phyloP scores from a whole-genome alignment of 2,113 vertebrate genomes.

The Ceratotherium simum region DNA sequence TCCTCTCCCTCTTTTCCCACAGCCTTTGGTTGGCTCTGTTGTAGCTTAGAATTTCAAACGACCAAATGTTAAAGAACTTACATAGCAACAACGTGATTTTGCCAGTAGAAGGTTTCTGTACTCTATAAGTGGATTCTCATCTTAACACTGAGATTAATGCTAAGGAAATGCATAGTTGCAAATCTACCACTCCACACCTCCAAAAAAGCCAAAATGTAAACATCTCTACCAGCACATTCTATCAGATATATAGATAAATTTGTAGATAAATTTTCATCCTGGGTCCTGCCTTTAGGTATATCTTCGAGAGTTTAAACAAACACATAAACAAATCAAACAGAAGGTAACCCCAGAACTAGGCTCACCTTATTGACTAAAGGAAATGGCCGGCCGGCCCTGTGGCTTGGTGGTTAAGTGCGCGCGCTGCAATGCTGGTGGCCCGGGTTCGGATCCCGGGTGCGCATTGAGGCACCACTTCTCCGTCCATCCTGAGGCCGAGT shows the following conservation, averaged over 20 bases:
- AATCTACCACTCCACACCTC: not conserved
- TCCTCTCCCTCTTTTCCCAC: not conserved
- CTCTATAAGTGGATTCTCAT: not conserved
- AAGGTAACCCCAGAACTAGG: not conserved
- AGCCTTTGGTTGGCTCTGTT: not conserved
- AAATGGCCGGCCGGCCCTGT: too few relatives aligned
- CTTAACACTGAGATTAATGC: not conserved
- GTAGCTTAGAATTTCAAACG: constrained; percentile 1
- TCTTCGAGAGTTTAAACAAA: not conserved
- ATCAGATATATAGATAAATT: not conserved
- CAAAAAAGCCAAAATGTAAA: constrained; percentile 19
- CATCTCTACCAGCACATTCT: not conserved
- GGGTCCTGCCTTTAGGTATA: not conserved
- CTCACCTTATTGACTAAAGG: constrained; percentile 14
- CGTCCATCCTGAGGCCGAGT: too few relatives aligned
- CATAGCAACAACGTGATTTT: constrained; percentile 21
- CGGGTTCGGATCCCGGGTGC: too few relatives aligned
- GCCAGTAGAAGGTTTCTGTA: constrained; percentile 15
- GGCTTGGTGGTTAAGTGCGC: too few relatives aligned
- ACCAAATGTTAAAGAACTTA: constrained; percentile 35
- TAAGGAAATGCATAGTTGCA: constrained; percentile 32
- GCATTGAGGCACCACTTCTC: too few relatives aligned
- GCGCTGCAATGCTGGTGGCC: too few relatives aligned
- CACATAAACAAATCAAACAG: not conserved
- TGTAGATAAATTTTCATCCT: not conserved